A percentile compares a stretch with the other conserved stretches of the same genome.
Evolutionary conservation across 2,888 invertebrate genomes (phyloP).

Genomic region (Palloptera scutellata): DNA sequence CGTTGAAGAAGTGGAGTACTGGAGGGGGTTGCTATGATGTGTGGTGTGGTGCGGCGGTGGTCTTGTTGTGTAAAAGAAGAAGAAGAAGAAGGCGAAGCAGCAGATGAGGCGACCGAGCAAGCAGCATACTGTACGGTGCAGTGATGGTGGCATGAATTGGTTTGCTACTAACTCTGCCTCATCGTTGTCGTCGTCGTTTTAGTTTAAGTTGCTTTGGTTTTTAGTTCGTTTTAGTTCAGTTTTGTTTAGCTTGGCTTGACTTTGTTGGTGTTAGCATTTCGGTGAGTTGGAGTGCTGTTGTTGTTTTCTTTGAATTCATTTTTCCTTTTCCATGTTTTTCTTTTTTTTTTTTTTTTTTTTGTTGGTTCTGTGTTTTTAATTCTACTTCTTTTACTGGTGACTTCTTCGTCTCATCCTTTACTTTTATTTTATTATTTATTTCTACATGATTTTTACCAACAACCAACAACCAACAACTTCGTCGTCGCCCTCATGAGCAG

Average conservation of each 20-base stretch:
- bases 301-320: conserved; percentile 29
- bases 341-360: conserved; percentile 18
- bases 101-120: not conserved
- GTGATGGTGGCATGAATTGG: not conserved
- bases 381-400: conserved; percentile 13
- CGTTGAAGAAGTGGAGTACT: not conserved
- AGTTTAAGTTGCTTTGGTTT: conserved; percentile 37
- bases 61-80: not conserved
- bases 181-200: conserved; percentile 28
- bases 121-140: not conserved
- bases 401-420: conserved; percentile 22
- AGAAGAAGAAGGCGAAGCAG: not conserved
- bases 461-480: not conserved
- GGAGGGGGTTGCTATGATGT: not conserved
- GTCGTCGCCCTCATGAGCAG: conserved; percentile 17
- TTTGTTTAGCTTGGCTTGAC: conserved; percentile 28
- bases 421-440: conserved; percentile 7
- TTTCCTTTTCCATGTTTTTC: conserved; percentile 13
- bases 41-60: not conserved
- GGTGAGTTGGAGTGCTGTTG: conserved; percentile 34
- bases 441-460: not conserved
- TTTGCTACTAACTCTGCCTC: not conserved
- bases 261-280: conserved; percentile 30
- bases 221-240: conserved; percentile 42
- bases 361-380: conserved; percentile 12